Evolutionary conservation across 2,113 vertebrate genomes (phyloP).

Genomic region (Plestiodon gilberti): DNA sequence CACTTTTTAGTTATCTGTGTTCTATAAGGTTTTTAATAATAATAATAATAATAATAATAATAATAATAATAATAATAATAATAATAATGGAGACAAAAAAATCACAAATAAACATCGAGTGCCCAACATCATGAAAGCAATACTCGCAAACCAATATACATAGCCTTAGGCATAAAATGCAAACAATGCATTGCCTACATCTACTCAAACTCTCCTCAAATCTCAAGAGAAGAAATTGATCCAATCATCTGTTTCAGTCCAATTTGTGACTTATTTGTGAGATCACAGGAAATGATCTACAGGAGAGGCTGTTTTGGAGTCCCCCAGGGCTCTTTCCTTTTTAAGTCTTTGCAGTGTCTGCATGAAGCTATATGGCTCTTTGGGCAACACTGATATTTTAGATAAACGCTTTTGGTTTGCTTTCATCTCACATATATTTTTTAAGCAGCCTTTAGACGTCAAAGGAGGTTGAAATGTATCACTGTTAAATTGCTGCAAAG

Average conservation of each 20-base stretch:
- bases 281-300: neutral
- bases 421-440: constrained; percentile 15
- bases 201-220: too few relatives aligned
- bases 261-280: neutral
- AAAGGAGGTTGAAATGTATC: constrained; percentile 54
- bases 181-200: neutral
- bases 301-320: neutral
- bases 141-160: too few relatives aligned
- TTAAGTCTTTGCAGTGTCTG: neutral
- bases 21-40: too few relatives aligned
- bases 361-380: neutral
- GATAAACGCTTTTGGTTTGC: neutral
- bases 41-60: too few relatives aligned
- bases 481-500: constrained; percentile 61
- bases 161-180: too few relatives aligned
- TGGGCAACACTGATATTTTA: neutral
- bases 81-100: too few relatives aligned
- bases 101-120: too few relatives aligned
- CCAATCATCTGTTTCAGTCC: neutral
- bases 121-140: too few relatives aligned
- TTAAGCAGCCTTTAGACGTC: constrained; percentile 35
- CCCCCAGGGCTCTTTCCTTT: neutral
- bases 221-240: neutral
- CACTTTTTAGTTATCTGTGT: too few relatives aligned
- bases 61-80: too few relatives aligned